These are phyloP conservation scores for Neuroscelio doddi DNA, from an alignment of 2,888 invertebrate genomes.

Conservation along the genomic window DNA sequence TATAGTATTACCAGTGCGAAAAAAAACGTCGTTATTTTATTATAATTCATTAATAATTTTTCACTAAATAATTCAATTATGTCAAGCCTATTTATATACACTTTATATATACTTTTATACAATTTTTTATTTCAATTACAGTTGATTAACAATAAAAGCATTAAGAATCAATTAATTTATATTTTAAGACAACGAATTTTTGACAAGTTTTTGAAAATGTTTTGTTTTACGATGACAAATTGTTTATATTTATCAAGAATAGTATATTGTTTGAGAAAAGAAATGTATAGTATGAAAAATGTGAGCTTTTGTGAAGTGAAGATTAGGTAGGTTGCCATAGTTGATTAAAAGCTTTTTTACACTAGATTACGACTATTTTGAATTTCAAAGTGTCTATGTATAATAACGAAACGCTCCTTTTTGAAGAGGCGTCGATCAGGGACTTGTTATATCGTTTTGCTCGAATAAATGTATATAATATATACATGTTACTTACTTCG, in stretches of 20 bases:
- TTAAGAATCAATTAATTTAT: conserved; percentile 1
- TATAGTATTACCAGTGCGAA: no score
- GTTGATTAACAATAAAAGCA: not conserved
- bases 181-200: conserved; percentile 23
- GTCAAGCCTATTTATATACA: no score
- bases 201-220: no score
- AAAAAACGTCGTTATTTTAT: no score
- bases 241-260: no score
- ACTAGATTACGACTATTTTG: conserved; percentile 41
- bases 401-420: conserved; percentile 42
- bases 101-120: no score
- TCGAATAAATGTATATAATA: conserved; percentile 49
- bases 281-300: conserved; percentile 4
- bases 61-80: no score
- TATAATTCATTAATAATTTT: no score
- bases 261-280: conserved; percentile 3
- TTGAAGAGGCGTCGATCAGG: conserved; percentile 44
- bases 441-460: conserved; percentile 49
- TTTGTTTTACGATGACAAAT: no score
- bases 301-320: not conserved
- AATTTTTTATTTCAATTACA: no score
- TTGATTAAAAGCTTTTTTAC: conserved; percentile 48
- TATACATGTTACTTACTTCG: conserved; percentile 47
- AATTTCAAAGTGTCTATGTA: conserved; percentile 45
- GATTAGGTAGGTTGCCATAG: conserved; percentile 30